phyloP scores from a whole-genome alignment of 1,140 invertebrate species.

The Macrosteles quadrilineatus region DNA sequence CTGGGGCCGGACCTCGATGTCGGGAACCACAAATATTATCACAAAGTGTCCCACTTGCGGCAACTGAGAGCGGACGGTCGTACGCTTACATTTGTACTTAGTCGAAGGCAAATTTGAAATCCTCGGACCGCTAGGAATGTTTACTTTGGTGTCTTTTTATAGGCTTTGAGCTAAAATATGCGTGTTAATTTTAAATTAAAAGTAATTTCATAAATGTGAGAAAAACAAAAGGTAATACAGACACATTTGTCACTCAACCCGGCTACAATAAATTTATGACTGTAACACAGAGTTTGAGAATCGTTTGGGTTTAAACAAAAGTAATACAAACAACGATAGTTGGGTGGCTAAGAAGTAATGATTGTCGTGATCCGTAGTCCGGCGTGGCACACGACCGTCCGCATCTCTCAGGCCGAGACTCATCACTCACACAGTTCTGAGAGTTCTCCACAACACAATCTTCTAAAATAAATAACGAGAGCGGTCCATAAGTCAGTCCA shows the following conservation, averaged over 20 bases:
- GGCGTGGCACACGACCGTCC: not conserved
- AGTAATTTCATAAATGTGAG: no score
- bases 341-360: not conserved
- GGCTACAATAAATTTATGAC: no score
- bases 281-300: no score
- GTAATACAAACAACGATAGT: no score
- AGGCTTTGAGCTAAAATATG: not conserved
- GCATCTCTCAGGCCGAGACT: not conserved
- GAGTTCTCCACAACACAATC: conserved; percentile 13
- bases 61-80: not conserved
- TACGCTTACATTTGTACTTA: conserved; percentile 6
- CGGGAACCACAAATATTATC: conserved; percentile 25
- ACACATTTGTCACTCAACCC: no score
- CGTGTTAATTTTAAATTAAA: no score
- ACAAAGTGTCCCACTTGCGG: conserved; percentile 1
- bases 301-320: no score
- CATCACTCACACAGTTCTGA: not conserved
- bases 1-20: conserved; percentile 4
- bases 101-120: not conserved
- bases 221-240: no score
- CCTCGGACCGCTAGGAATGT: conserved; percentile 9
- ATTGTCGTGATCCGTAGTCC: not conserved
- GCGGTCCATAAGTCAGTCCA: not conserved
- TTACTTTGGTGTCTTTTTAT: conserved; percentile 7
- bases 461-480: conserved; percentile 14